Base-by-base conservation (phyloP, 2,888 invertebrate genomes). In the Caenorhabditis macrosperma region DNA sequence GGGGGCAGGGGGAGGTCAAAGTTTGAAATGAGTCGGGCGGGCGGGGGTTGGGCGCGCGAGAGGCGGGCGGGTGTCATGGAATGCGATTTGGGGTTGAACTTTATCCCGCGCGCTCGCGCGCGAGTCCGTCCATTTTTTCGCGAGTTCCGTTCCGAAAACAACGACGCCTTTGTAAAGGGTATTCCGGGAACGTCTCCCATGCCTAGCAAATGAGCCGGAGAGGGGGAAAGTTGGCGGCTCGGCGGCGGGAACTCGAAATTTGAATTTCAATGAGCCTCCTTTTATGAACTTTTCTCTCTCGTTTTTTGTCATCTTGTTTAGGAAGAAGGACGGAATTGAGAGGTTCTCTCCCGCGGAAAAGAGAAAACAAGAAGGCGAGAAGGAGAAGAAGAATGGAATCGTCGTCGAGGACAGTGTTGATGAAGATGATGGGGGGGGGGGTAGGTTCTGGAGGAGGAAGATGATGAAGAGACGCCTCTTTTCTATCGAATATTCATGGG, bases 401-500 rank as follows among this genome's bases (percentile, higher is more conserved):
- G n/a, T n/a, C n/a, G n/a, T n/a, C n/a, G n/a, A n/a, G n/a, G n/a
- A n/a, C n/a, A n/a, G n/a, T n/a, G n/a, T n/a, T n/a, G n/a, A n/a
- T n/a, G n/a, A n/a, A n/a, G n/a, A n/a, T n/a, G n/a, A 10, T 10
- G n/a, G 7, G n/a, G 9, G n/a, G 41, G n/a, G 41, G 41, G 9
- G 41, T 5, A 33, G 33, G 4, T 41, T 15, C 3, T 41, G 17
- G 50, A 10, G 26, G 26, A 64, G 22, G 28, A 64, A 1, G 54
- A 54, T 44, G 44, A 67, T 33, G 26, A 24, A 54, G 28, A 24
- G 50, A 64, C 28, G 50, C n/a, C n/a, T n/a, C n/a, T n/a, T n/a
- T 41, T 10, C 26, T 44, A 67, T 67, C 67, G 55, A 67, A 67
- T 67, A 55, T 55, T 55, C 55, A 67, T 67, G 67, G 55, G n/a